Conservation (phyloP, 1,140 invertebrate genomes). For the Triops cancriformis region DNA sequence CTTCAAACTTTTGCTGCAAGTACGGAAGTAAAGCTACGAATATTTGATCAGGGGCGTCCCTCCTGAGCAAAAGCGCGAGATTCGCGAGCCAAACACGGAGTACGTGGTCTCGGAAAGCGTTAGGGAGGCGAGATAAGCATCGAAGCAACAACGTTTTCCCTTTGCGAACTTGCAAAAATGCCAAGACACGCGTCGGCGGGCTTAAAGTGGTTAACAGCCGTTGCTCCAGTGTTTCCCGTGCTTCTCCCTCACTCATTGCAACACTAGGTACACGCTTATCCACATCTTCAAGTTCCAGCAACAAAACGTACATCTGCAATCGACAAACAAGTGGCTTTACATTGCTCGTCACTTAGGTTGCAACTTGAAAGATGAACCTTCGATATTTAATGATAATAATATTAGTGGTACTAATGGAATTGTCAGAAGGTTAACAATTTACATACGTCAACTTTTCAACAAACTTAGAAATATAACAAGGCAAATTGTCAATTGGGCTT, state of each 20-base stretch:
- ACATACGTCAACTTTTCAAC: too few species aligned
- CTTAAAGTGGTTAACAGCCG: neutral
- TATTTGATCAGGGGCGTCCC: neutral
- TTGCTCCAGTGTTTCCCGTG: neutral
- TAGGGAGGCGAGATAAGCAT: neutral
- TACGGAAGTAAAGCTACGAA: neutral
- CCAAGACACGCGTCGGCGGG: neutral
- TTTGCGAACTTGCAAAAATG: neutral
- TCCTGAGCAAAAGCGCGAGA: neutral
- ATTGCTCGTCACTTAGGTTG: too few species aligned
- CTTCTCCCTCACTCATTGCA: neutral
- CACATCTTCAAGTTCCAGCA: slow-evolving; percentile 62
- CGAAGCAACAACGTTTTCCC: neutral
- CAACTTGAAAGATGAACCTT: too few species aligned
- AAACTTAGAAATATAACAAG: too few species aligned
- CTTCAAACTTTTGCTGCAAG: neutral
- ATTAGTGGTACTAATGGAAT: too few species aligned
- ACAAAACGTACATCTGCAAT: slow-evolving; percentile 50
- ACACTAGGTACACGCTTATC: slow-evolving; percentile 43
- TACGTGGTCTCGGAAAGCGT: neutral
- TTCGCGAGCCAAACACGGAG: neutral
- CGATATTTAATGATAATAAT: too few species aligned
- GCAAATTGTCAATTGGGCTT: too few species aligned
- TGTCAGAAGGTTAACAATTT: too few species aligned
- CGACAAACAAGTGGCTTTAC: slow-evolving; percentile 28